These are phyloP conservation scores for Tricholaema leucomelas DNA, from an alignment of 2,113 vertebrate genomes.

Conservation along the genomic window DNA sequence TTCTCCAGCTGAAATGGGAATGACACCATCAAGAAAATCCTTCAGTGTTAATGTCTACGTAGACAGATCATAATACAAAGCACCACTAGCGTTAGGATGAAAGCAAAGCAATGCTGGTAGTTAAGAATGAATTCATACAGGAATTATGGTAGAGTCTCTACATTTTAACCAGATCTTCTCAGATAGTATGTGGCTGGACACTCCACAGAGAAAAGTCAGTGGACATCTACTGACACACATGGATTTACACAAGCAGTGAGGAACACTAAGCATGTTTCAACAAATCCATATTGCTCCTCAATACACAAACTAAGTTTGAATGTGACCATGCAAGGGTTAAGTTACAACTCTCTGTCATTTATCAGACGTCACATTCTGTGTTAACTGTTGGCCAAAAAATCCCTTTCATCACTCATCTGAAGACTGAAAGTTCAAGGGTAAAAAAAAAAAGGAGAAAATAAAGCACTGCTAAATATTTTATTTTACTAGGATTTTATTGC, in stretches of 20 bases:
- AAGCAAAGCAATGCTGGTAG: neutral
- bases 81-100: neutral
- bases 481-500: conserved; percentile 72
- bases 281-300: neutral
- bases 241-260: neutral
- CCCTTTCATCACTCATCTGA: neutral
- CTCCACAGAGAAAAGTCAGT: neutral
- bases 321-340: neutral
- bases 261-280: neutral
- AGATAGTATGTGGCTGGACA: neutral
- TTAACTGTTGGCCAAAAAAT: neutral
- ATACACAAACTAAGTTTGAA: neutral
- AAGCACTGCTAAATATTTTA: conserved; percentile 71
- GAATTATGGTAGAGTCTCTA: neutral
- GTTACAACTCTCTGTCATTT: neutral
- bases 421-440: conserved; percentile 25
- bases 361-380: conserved; percentile 1
- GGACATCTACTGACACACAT: neutral
- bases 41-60: conserved; percentile 8
- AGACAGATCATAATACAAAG: neutral
- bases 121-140: neutral
- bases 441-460: conserved; percentile 61
- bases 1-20: conserved; percentile 89
- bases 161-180: neutral
- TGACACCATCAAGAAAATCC: conserved; percentile 9